Evolutionary conservation across 1,140 invertebrate species (phyloP).

Genomic region (Pseudobourletiella spinata): DNA sequence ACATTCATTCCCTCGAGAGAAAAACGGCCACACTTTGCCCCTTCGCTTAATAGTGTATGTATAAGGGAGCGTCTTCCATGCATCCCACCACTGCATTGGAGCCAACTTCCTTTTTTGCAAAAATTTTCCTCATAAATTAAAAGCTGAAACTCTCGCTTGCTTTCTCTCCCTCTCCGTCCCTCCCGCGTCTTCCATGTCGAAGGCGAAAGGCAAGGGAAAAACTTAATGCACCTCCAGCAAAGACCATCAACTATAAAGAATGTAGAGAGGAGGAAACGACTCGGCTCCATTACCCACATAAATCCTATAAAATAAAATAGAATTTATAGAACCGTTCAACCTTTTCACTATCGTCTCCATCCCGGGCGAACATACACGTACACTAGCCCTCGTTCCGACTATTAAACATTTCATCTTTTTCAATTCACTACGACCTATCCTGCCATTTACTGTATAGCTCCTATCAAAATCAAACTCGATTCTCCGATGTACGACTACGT

Average conservation of each 20-base stretch:
- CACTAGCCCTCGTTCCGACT: too few relatives aligned
- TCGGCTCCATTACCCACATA: constrained; percentile 5
- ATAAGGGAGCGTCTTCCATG: too few relatives aligned
- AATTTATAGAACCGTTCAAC: constrained; percentile 11
- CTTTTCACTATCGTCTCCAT: too few relatives aligned
- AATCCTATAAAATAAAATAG: constrained; percentile 15
- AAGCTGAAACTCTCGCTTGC: constrained; percentile 4
- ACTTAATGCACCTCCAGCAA: constrained; percentile 19
- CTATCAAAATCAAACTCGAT: too few relatives aligned
- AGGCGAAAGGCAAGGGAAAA: constrained; percentile 9
- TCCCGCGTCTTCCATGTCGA: background rate
- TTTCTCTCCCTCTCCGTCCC: background rate
- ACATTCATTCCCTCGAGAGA: constrained; percentile 31
- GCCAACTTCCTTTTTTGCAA: constrained; percentile 21
- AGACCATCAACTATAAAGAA: constrained; percentile 8
- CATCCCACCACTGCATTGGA: too few relatives aligned
- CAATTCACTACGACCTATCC: too few relatives aligned
- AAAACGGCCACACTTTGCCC: constrained; percentile 22
- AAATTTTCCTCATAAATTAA: constrained; percentile 24
- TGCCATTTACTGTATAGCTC: too few relatives aligned
- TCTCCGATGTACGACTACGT: too few relatives aligned
- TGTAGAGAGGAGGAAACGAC: constrained; percentile 8
- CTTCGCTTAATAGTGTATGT: constrained; percentile 7
- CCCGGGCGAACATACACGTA: too few relatives aligned
- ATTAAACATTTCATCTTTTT: too few relatives aligned